Conservation (phyloP, 64 coral and sea anemone species). For the Stylophora pistillata region DNA sequence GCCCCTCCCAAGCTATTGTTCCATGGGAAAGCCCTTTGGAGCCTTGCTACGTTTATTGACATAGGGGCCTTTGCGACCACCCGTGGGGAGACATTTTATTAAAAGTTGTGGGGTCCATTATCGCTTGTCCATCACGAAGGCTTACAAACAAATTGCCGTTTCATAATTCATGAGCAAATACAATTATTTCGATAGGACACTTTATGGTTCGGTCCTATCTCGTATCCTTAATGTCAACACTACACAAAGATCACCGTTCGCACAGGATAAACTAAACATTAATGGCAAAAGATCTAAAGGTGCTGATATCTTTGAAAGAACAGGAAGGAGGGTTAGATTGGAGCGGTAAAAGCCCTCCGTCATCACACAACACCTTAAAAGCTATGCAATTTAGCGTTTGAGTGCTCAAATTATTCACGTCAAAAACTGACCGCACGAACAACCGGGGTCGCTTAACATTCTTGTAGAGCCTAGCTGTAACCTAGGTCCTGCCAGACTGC, state of each 20-base stretch:
- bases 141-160: conserved; percentile 98
- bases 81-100: conserved; percentile 99
- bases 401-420: conserved; percentile 84
- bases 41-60: conserved; percentile 93
- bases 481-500: conserved; percentile 71
- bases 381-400: conserved; percentile 63
- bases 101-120: conserved; percentile 99
- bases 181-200: conserved; percentile 99
- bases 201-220: conserved; percentile 89
- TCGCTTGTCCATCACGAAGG: conserved; percentile 97
- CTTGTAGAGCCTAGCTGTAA: conserved; percentile 79
- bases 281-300: conserved; percentile 63
- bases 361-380: conserved; percentile 67
- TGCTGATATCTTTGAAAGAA: conserved; percentile 83
- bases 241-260: conserved; percentile 63
- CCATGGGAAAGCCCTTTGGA: conserved; percentile 71
- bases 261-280: conserved; percentile 81
- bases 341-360: conserved; percentile 68
- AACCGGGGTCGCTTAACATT: conserved; percentile 77
- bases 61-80: conserved; percentile 90
- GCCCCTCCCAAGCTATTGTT: conserved; percentile 95
- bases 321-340: conserved; percentile 69
- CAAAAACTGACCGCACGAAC: conserved; percentile 66
- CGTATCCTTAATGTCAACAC: conserved; percentile 93
- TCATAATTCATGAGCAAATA: conserved; percentile 98